Conservation (phyloP, 2,797 vertebrate species). For the Chiloscyllium punctatum region DNA sequence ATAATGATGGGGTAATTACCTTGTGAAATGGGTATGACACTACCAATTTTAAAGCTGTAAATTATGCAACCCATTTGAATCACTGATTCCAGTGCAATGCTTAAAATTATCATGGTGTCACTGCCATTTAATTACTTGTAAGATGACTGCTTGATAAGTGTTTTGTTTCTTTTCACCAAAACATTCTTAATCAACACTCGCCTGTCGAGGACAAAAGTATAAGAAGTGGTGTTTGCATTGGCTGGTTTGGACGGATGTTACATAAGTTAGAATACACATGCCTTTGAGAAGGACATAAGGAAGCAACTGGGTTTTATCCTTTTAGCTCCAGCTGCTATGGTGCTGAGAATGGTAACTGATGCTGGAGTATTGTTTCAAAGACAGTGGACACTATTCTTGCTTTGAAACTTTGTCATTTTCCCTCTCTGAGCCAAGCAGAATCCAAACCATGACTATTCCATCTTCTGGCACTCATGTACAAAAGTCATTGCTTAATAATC, state of each 20-base stretch:
- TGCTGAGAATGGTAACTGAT: background rate
- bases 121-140: constrained; percentile 21
- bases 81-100: constrained; percentile 25
- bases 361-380: background rate
- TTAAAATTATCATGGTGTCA: constrained; percentile 22
- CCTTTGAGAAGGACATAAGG: background rate
- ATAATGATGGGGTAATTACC: constrained; percentile 37
- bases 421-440: background rate
- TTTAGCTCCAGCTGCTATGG: background rate
- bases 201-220: background rate
- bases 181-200: constrained; percentile 20
- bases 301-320: background rate
- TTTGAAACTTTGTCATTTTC: background rate
- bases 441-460: background rate
- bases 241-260: background rate
- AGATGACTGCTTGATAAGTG: constrained; percentile 33
- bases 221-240: constrained; percentile 21
- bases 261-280: background rate
- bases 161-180: constrained; percentile 32
- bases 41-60: constrained; percentile 35
- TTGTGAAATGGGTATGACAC: constrained; percentile 37
- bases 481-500: background rate
- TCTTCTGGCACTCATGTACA: background rate
- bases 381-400: background rate
- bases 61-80: constrained; percentile 37